These are phyloP conservation scores for Teleopsis dalmanni DNA, from an alignment of 1,140 invertebrate species.

Conservation along the genomic window DNA sequence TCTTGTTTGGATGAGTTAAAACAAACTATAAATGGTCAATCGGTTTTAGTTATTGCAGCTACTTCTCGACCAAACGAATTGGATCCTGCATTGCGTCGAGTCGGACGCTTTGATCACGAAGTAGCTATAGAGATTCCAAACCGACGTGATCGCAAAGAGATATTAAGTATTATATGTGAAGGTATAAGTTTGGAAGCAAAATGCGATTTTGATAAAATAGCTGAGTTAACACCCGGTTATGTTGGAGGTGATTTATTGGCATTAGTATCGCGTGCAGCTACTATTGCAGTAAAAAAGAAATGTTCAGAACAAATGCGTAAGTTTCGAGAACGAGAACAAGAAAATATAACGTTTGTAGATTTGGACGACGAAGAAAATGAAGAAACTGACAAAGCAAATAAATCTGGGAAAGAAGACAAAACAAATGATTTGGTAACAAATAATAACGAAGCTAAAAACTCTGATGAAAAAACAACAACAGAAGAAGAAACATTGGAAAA, in stretches of 20 bases:
- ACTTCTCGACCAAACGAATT: constrained; percentile 90
- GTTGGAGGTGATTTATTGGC: constrained; percentile 91
- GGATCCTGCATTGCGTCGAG: constrained; percentile 84
- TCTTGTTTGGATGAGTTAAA: constrained; percentile 77
- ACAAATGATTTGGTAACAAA: constrained; percentile 23
- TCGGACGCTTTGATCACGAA: constrained; percentile 89
- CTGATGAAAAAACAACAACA: constrained; percentile 2
- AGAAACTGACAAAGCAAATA: not conserved
- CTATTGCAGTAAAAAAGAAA: constrained; percentile 65
- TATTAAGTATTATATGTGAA: constrained; percentile 64
- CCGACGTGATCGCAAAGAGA: constrained; percentile 65
- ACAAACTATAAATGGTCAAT: constrained; percentile 53
- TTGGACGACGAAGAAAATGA: constrained; percentile 31
- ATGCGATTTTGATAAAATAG: constrained; percentile 65
- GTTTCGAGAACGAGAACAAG: constrained; percentile 9
- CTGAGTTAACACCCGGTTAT: constrained; percentile 87
- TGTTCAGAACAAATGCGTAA: constrained; percentile 34
- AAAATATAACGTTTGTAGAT: constrained; percentile 36
- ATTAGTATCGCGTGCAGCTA: constrained; percentile 77
- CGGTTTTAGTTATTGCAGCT: constrained; percentile 86
- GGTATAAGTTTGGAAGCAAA: constrained; percentile 60
- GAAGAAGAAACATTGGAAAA: constrained; percentile 1
- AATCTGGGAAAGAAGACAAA: constrained; percentile 13
- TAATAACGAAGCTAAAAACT: constrained; percentile 6
- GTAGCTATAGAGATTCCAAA: constrained; percentile 90